Conservation (phyloP, 2,888 invertebrate genomes). For the Stomorhina lunata region DNA sequence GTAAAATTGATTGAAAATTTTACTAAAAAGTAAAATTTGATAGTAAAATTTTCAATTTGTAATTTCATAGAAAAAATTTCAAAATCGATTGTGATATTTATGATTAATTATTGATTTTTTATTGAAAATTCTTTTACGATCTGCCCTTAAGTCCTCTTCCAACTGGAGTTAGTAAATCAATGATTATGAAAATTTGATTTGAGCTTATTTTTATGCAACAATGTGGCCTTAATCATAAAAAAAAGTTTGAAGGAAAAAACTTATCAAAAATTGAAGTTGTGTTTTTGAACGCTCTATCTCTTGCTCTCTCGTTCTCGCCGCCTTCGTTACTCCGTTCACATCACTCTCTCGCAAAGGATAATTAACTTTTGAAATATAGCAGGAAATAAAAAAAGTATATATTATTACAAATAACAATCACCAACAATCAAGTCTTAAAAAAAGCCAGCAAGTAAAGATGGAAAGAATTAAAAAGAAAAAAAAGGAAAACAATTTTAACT, state of each 20-base stretch:
- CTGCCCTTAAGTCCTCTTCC: background rate
- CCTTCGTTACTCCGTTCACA: background rate
- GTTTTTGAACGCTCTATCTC: slow-evolving; percentile 19
- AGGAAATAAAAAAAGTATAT: slow-evolving; percentile 49
- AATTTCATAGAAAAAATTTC: too few relatives aligned
- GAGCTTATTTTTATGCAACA: slow-evolving; percentile 24
- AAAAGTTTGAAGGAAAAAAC: slow-evolving; percentile 17
- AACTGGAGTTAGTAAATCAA: background rate
- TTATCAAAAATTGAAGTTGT: slow-evolving; percentile 7
- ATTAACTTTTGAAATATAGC: slow-evolving; percentile 62
- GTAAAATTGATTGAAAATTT: too few relatives aligned
- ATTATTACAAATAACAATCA: slow-evolving; percentile 56
- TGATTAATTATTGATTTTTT: background rate
- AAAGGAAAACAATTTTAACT: slow-evolving; percentile 54
- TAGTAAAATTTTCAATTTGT: too few relatives aligned
- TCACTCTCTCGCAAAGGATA: slow-evolving; percentile 44
- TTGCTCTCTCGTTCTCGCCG: background rate
- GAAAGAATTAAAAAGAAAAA: slow-evolving; percentile 54
- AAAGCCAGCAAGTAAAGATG: slow-evolving; percentile 14
- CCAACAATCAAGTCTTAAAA: slow-evolving; percentile 49
- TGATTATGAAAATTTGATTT: background rate
- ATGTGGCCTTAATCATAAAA: slow-evolving; percentile 56
- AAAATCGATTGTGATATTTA: background rate
- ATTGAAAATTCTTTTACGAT: background rate
- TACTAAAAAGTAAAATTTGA: too few relatives aligned